Percentiles rank a stretch among this genome's conserved stretches.
Conservation (phyloP, 2,797 vertebrate genomes). For the Tolypeutes matacus region DNA sequence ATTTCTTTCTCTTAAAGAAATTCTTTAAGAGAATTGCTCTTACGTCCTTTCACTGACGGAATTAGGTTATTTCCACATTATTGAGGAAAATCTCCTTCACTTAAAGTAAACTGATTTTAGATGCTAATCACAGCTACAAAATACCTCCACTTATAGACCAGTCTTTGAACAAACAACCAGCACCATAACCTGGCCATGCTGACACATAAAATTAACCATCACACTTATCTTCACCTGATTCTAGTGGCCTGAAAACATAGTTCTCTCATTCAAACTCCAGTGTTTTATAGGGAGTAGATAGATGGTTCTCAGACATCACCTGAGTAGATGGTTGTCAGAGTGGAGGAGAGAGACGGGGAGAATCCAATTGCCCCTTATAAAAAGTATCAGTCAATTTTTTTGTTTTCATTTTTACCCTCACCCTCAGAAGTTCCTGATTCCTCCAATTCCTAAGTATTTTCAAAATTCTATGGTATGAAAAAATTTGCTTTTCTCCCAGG, state of each 20-base stretch:
- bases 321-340: neutral
- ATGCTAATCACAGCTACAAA: no score
- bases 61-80: no score
- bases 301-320: neutral
- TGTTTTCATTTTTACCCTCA: neutral
- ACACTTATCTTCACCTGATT: neutral
- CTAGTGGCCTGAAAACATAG: no score
- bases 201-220: no score
- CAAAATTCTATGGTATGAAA: neutral
- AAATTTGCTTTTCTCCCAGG: neutral
- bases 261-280: neutral
- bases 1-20: no score
- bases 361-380: neutral
- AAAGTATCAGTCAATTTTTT: neutral
- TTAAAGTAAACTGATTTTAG: no score
- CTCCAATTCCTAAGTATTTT: neutral
- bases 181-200: no score
- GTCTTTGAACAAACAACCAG: no score
- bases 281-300: rapidly evolving
- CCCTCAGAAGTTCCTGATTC: neutral
- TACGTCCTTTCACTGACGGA: no score
- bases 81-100: no score
- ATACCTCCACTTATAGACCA: no score
- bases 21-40: no score
- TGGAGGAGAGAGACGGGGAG: neutral